Evolutionary conservation across 92 coral and sea anemone species (phyloP), one percentile per base, ranked within the genome.

Genomic region (Phenganax stokvisi): DNA sequence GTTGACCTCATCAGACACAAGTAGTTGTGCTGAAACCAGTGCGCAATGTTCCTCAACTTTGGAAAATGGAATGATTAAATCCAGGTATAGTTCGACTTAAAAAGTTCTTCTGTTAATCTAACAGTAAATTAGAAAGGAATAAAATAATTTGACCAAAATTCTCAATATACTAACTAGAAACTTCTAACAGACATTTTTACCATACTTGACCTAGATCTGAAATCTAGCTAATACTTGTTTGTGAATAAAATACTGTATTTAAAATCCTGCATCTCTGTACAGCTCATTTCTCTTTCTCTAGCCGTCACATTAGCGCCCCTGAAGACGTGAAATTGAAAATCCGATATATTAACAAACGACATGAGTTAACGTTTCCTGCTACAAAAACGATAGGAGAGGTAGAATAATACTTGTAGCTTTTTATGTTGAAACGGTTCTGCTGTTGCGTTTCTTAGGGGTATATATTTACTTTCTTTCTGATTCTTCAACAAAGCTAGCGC

Each of bases 351-450:
- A 80, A 81, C 62, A 80, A 85, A 31, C 89, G 84, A 82, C 89
- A 80, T 63, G 90, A 92, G 37, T 86, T 94, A 59, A 90, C 97
- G 31, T 94, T 90, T 89, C 92, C 96, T 31, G 82, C 89, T 57
- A 87, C 97, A 0, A 94, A 90, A 81, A 90, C 98, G 25, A 79
- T 94, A 56, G 92, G 92, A 79, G 97, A 94, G 98, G 98, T 94
- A 13, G 47, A 87, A 30, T 20, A 5, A 7, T n/a, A 54, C 3
- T 56, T 4, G 10, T 81, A 16, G 44, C 25, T 47, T 12, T 51
- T 56, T 56, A 27, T n/a, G 8, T 47, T 53, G 16, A 57, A 27
- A 56, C 9, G 51, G 7, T 61, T 17, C 16, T 57, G 51, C 60
- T 54, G 13, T 55, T 27, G 11, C 28, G 56, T 51, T 52, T 12